Evolutionary conservation across 2,888 invertebrate genomes (phyloP).

Genomic region (Torymus texanus): DNA sequence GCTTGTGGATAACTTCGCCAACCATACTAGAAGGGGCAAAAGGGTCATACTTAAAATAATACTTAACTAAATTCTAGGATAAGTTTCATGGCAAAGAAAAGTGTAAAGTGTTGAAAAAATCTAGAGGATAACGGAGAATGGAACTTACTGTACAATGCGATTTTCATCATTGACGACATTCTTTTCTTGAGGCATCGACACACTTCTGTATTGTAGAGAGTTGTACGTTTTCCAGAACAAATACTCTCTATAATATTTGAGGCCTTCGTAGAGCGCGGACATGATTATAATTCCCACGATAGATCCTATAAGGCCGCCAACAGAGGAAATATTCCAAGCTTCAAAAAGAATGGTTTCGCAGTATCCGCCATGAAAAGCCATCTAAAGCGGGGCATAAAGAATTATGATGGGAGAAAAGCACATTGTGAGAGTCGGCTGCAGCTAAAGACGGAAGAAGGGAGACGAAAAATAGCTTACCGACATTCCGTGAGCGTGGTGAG

Average conservation of each 20-base stretch:
- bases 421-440: too few relatives aligned
- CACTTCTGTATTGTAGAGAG: conserved; percentile 89
- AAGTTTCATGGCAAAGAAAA: neutral
- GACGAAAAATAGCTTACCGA: conserved; percentile 62
- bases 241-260: conserved; percentile 88
- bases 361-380: conserved; percentile 88
- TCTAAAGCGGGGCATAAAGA: conserved; percentile 63
- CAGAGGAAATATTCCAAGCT: conserved; percentile 85
- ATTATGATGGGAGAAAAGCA: neutral
- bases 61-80: conserved; percentile 5
- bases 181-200: conserved; percentile 85
- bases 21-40: conserved; percentile 78
- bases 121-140: too few relatives aligned
- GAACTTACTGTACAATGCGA: conserved; percentile 87
- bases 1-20: conserved; percentile 83
- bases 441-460: too few relatives aligned
- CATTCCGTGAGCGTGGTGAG: conserved; percentile 67
- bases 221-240: conserved; percentile 92
- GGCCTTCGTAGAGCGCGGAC: conserved; percentile 95
- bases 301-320: conserved; percentile 89
- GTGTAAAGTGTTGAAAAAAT: neutral
- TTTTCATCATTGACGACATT: conserved; percentile 81
- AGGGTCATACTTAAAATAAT: conserved; percentile 35
- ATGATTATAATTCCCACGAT: conserved; percentile 94
- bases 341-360: conserved; percentile 88